Conservation (phyloP, 2,888 invertebrate genomes). For the Epiperipatus broadwayi region DNA sequence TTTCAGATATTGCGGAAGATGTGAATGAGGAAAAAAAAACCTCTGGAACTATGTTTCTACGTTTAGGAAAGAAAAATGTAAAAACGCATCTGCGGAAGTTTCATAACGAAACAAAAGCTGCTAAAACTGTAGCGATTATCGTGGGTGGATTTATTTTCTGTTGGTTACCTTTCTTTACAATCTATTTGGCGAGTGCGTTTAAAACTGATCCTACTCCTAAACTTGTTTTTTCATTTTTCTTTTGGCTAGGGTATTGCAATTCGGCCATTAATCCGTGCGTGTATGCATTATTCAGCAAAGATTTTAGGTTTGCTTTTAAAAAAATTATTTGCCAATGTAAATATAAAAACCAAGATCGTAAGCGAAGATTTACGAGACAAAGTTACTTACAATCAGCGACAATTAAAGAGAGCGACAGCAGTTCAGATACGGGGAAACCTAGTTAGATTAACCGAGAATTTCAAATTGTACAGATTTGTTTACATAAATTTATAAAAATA, state of each 20-base stretch:
- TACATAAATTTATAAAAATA: too few relatives aligned
- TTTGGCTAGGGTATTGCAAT: slow-evolving; percentile 95
- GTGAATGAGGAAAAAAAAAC: too few relatives aligned
- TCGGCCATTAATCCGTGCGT: slow-evolving; percentile 88
- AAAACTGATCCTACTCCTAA: too few relatives aligned
- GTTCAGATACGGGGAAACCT: slow-evolving; percentile 20
- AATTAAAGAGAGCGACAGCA: slow-evolving; percentile 21
- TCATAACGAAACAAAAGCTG: slow-evolving; percentile 87
- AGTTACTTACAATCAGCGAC: too few relatives aligned
- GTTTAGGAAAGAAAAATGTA: slow-evolving; percentile 72
- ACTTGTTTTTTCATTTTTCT: slow-evolving; percentile 67
- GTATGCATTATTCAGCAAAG: slow-evolving; percentile 81
- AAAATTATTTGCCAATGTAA: slow-evolving; percentile 62
- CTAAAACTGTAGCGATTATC: slow-evolving; percentile 86
- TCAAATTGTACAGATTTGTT: too few relatives aligned
- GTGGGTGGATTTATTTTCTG: slow-evolving; percentile 91
- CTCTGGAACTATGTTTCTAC: too few relatives aligned
- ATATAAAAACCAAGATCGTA: slow-evolving; percentile 13
- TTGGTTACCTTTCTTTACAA: slow-evolving; percentile 80
- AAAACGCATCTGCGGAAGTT: slow-evolving; percentile 72
- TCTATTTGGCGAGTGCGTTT: slow-evolving; percentile 73
- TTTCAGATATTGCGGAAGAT: too few relatives aligned
- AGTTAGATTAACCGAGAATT: too few relatives aligned
- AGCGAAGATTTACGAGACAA: too few relatives aligned
- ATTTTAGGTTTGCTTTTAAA: slow-evolving; percentile 84